phyloP scores from a whole-genome alignment of 2,113 vertebrate species.

The Myodes glareolus region DNA sequence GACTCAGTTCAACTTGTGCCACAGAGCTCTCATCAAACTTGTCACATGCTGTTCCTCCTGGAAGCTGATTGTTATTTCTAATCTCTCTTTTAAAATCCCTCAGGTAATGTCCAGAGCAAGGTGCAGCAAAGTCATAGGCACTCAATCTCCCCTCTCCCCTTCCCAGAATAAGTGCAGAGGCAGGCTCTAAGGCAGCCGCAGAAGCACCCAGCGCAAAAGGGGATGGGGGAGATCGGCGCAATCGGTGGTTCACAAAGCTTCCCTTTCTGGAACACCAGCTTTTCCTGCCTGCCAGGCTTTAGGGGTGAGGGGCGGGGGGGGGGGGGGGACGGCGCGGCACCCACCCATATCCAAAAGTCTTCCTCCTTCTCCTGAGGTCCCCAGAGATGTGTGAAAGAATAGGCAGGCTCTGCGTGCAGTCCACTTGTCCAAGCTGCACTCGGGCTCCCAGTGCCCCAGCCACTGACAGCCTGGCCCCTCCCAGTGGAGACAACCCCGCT shows the following conservation, averaged over 20 bases:
- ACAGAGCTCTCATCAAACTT: background rate
- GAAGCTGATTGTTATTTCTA: background rate
- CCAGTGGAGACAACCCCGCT: background rate
- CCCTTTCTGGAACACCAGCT: background rate
- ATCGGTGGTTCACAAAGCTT: background rate
- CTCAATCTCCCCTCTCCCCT: background rate
- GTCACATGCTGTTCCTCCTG: background rate
- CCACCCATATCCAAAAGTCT: conserved; percentile 75
- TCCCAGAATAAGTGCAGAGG: background rate
- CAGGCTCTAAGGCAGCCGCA: rapidly evolving
- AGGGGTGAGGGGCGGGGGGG: too few relatives aligned
- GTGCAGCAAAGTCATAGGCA: background rate
- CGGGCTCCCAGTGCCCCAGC: background rate
- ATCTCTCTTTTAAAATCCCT: background rate
- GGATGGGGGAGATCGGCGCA: background rate
- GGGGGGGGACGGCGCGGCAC: too few relatives aligned
- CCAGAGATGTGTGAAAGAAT: background rate
- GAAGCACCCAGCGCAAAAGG: background rate
- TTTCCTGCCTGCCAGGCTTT: background rate
- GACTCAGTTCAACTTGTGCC: background rate
- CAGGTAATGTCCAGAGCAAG: background rate
- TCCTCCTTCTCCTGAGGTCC: background rate
- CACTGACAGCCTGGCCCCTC: conserved; percentile 64
- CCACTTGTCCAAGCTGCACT: background rate
- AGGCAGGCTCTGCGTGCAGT: background rate